Evolutionary conservation across 2,113 vertebrate genomes (phyloP).

Genomic region (Nanger granti): DNA sequence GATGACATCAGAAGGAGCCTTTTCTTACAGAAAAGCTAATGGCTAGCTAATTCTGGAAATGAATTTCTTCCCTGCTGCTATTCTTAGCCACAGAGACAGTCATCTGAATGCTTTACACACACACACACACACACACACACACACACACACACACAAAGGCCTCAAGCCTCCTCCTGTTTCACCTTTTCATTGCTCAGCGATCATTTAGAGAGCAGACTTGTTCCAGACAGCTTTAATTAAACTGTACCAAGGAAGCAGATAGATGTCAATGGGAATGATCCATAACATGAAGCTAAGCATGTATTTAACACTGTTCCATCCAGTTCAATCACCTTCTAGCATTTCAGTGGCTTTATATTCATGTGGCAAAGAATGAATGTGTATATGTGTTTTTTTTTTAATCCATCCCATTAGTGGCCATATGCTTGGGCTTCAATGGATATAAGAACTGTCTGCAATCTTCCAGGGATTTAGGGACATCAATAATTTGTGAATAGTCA

Average conservation of each 20-base stretch:
- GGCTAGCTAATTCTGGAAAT: slow-evolving; percentile 47
- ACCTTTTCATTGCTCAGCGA: slow-evolving; percentile 74
- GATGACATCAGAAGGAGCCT: not conserved
- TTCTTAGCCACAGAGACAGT: slow-evolving; percentile 58
- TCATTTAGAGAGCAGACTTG: slow-evolving; percentile 76
- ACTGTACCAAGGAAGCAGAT: slow-evolving; percentile 79
- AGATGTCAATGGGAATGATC: slow-evolving; percentile 85
- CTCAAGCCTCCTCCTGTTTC: slow-evolving; percentile 66
- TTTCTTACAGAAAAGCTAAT: slow-evolving; percentile 1
- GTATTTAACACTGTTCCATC: slow-evolving; percentile 80
- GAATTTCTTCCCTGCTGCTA: slow-evolving; percentile 56
- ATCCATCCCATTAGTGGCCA: slow-evolving; percentile 86
- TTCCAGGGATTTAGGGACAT: slow-evolving; percentile 86
- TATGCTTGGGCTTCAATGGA: slow-evolving; percentile 84
- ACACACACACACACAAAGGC: not conserved
- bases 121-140: not conserved
- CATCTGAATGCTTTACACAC: slow-evolving; percentile 43
- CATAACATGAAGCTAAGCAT: slow-evolving; percentile 83
- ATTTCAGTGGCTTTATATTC: slow-evolving; percentile 75
- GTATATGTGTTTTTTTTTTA: slow-evolving; percentile 72
- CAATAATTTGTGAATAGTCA: slow-evolving; percentile 90
- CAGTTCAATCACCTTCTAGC: slow-evolving; percentile 79
- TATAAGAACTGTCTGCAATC: slow-evolving; percentile 81
- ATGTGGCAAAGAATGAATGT: slow-evolving; percentile 73
- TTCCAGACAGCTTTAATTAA: slow-evolving; percentile 86